Evolutionary conservation across 2,888 invertebrate genomes (phyloP), one percentile per base, ranked within the genome.

Genomic region (Rapana venosa): DNA sequence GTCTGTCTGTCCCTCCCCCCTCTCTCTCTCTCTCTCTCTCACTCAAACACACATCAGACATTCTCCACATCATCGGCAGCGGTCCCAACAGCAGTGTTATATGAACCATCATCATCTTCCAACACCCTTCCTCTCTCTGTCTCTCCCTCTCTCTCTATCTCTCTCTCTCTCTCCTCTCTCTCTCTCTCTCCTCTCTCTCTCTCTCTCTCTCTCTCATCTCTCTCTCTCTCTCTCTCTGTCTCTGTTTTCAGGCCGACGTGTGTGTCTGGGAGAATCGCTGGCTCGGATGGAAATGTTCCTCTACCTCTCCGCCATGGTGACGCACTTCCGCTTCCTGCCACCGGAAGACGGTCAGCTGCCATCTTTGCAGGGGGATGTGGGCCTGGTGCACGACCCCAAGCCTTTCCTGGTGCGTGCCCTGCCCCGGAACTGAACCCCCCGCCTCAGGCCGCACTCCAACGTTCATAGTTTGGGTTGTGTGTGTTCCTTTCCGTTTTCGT

Each of bases 261-360:
- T 83, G 4, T 90, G 90, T 79, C 86, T 86, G 30, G 90, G 90
- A 22, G 90, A 90, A 22, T 79, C 88, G 0, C 22, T 90, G 85
- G 90, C 90, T 26, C 83, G 88, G 32, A 88, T 87, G 79, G 88
- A 90, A 35, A 77, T 90, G 17, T 90, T 90, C 61, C 77, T 90
- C n/a, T 90, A 85, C 81, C 74, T 90, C 36, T 66, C 90, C 58
- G 36, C 47, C 66, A 86, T 90, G 90, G 47, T 88, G 4, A 88
- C 88, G 86, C 84, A 74, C 56, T 90, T 90, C 66, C 58, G 85
- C 58, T 90, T 90, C 87, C 86, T 88, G 66, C 88, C 90, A 35
- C 84, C 84, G 36, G 86, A 90, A 26, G 61, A 66, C 47, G 86
- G 58, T 20, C 32, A 74, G 61, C 88, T 83, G 58, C 86, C 88